phyloP scores from a whole-genome alignment of 2,113 vertebrate species.

The Callionymus lyra region DNA sequence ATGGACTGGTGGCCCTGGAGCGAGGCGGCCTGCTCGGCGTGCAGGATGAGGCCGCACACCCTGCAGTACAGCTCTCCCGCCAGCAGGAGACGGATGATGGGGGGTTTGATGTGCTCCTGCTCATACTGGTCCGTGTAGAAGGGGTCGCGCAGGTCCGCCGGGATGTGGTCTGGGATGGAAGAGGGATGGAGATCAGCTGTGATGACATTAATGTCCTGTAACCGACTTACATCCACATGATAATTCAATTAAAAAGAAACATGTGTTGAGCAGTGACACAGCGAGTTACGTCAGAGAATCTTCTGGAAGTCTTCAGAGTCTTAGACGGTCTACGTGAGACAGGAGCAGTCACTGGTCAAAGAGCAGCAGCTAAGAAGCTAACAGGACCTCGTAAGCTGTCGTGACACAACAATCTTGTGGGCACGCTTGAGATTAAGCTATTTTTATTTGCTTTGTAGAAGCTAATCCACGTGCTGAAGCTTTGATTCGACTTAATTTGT shows the following conservation, averaged over 20 bases:
- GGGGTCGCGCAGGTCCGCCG: conserved; percentile 81
- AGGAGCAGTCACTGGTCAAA: conserved; percentile 6
- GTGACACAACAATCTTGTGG: conserved; percentile 12
- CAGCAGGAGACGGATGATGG: conserved; percentile 78
- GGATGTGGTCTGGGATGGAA: conserved; percentile 80
- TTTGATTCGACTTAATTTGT: conserved; percentile 9
- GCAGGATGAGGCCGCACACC: conserved; percentile 83
- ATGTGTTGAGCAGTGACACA: conserved; percentile 12
- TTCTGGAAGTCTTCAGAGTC: conserved; percentile 9
- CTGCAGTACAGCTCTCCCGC: conserved; percentile 87
- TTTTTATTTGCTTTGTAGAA: conserved; percentile 31
- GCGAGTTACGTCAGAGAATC: conserved; percentile 26
- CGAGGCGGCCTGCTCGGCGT: conserved; percentile 76
- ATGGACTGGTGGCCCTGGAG: conserved; percentile 84
- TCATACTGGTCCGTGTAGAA: conserved; percentile 95
- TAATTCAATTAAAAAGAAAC: not conserved
- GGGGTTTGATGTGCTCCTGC: conserved; percentile 93
- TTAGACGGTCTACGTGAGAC: conserved; percentile 29
- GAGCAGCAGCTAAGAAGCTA: conserved; percentile 19
- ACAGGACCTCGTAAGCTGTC: conserved; percentile 42
- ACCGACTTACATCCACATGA: conserved; percentile 1
- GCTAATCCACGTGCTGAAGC: conserved; percentile 31
- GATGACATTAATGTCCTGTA: not conserved
- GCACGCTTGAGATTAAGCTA: conserved; percentile 24
- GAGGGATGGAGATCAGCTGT: not conserved